Base-by-base conservation (phyloP, 2,888 invertebrate genomes). In the Acanthosepion lycidas region DNA sequence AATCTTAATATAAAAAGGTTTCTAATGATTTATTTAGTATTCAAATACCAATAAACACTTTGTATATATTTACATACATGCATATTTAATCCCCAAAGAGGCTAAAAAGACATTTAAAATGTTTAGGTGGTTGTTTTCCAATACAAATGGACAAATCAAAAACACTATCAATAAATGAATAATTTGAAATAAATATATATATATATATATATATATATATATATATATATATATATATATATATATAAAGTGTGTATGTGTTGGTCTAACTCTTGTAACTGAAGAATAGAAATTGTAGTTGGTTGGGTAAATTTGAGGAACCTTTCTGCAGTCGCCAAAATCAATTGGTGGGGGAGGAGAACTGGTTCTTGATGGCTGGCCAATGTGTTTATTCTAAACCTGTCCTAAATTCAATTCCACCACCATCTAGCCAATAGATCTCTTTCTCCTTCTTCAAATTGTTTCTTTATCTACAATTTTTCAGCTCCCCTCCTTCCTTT, bases 251-350 rank as follows among this genome's bases (percentile, higher is more conserved):
- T 55, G 18, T 53, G 55, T 55, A 18, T 55, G 55, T 28, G 78
- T 78, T 28, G 6, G 28, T 78, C 23, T 15, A 78, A 78, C n/a
- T 78, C 33, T 78, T 78, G 15, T n/a, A 8, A 78, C n/a, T n/a
- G 78, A 78, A 23, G 78, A 33, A 78, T 78, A 78, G n/a, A 78
- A 78, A n/a, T 78, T n/a, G n/a, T 33, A 12, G 78, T 8, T n/a
- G n/a, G 78, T 42, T 42, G n/a, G n/a, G 12, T 78, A 78, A 78
- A 78, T 78, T 78, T 78, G 78, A 78, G n/a, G 78, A n/a, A 78
- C 78, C 78, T 78, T 78, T 78, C 78, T 78, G n/a, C 78, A 78
- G 78, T 78, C 78, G 78, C 78, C 78, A 78, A 78, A 78, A 78
- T 78, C 78, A 78, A 78, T 78, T 78, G 78, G 78, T 78, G n/a